These are phyloP conservation scores for Chloroceryle inda DNA, from an alignment of 2,797 vertebrate genomes.

Conservation along the genomic window DNA sequence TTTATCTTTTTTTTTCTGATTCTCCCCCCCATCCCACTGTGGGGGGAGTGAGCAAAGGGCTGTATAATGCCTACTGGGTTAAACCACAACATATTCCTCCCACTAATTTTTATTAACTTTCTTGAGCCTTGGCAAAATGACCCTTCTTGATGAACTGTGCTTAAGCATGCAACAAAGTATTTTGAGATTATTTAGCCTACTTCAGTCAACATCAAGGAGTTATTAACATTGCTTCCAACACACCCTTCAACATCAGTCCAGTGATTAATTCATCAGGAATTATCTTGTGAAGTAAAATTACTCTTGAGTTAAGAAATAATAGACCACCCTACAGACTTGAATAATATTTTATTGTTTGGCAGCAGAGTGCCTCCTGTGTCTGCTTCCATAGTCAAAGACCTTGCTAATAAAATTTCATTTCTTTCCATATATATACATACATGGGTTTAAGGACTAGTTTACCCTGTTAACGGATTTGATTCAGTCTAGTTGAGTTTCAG, in stretches of 20 bases:
- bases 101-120: slow-evolving; percentile 20
- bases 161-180: background rate
- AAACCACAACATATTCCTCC: background rate
- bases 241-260: background rate
- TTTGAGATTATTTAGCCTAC: background rate
- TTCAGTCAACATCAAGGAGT: background rate
- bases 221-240: background rate
- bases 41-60: background rate
- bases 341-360: background rate
- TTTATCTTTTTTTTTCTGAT: background rate
- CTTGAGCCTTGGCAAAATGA: background rate
- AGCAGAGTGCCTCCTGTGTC: background rate
- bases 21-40: background rate
- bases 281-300: background rate
- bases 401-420: background rate
- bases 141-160: background rate
- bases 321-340: background rate
- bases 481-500: background rate
- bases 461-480: background rate
- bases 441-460: background rate
- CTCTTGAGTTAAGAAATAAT: background rate
- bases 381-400: background rate
- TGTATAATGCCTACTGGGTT: background rate
- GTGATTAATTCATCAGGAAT: background rate
- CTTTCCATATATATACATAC: background rate